These are phyloP conservation scores for Ochlodes sylvanus DNA, from an alignment of 2,888 invertebrate genomes.

Conservation along the genomic window DNA sequence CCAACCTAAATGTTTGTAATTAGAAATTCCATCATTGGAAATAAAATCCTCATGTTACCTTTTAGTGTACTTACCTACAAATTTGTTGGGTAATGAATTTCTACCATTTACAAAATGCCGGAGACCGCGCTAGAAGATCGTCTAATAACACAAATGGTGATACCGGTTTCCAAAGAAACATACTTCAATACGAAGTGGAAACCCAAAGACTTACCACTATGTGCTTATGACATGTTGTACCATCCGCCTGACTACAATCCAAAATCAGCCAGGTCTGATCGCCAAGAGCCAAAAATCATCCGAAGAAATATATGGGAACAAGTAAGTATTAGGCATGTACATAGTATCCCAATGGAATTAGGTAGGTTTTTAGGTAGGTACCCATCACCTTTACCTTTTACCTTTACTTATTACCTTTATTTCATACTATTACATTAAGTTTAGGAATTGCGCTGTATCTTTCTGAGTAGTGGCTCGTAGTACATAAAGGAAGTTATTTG, in stretches of 20 bases:
- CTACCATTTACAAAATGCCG: conserved; percentile 40
- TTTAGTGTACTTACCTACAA: conserved; percentile 15
- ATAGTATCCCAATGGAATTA: no score
- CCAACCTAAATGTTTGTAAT: no score
- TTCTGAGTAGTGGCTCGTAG: no score
- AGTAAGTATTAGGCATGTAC: conserved; percentile 48
- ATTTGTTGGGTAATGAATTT: conserved; percentile 28
- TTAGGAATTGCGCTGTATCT: no score
- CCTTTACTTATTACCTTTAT: no score
- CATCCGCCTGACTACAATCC: conserved; percentile 79
- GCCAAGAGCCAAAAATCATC: conserved; percentile 73
- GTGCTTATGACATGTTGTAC: conserved; percentile 77
- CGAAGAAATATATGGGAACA: conserved; percentile 75
- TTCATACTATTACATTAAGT: no score
- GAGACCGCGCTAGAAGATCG: conserved; percentile 51
- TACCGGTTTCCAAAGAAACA: conserved; percentile 68
- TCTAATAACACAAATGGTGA: conserved; percentile 65
- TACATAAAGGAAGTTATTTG: no score
- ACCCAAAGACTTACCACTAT: conserved; percentile 56
- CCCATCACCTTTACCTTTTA: no score
- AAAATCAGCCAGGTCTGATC: conserved; percentile 71
- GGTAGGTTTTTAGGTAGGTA: no score
- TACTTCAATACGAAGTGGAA: conserved; percentile 73
- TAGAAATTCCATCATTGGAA: no score
- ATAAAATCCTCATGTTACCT: not conserved